phyloP scores from a whole-genome alignment of 2,113 vertebrate genomes.

The Oxygymnocypris stewartii region DNA sequence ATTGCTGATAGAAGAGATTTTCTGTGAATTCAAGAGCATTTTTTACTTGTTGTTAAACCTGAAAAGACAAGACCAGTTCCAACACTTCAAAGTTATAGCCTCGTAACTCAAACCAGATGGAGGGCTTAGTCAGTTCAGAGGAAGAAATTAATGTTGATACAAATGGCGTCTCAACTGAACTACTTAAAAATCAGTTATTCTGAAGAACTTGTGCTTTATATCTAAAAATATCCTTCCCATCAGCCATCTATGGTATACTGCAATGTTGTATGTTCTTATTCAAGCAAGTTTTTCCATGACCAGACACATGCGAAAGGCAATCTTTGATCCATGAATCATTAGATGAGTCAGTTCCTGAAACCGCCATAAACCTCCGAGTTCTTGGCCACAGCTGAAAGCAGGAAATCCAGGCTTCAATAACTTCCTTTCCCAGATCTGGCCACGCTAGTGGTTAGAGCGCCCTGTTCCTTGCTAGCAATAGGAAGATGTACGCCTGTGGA shows the following conservation, averaged over 20 bases:
- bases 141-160: constrained; percentile 53
- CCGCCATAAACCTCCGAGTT: constrained; percentile 88
- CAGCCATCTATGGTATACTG: constrained; percentile 7
- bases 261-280: constrained; percentile 51
- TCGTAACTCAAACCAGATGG: constrained; percentile 67
- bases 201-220: constrained; percentile 43
- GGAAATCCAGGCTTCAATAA: constrained; percentile 96
- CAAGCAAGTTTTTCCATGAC: constrained; percentile 72
- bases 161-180: constrained; percentile 58
- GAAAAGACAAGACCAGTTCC: constrained; percentile 36
- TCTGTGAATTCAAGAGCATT: constrained; percentile 44
- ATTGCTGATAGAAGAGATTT: not conserved
- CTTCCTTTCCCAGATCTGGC: constrained; percentile 89
- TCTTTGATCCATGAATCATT: constrained; percentile 90
- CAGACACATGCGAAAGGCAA: constrained; percentile 83
- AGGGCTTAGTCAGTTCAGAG: constrained; percentile 53
- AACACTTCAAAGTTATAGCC: constrained; percentile 61
- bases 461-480: constrained; percentile 80
- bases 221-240: constrained; percentile 36
- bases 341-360: constrained; percentile 97
- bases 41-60: constrained; percentile 52
- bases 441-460: constrained; percentile 77
- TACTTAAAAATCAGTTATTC: constrained; percentile 45
- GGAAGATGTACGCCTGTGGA: constrained; percentile 81
- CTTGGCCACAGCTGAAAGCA: constrained; percentile 88